These are phyloP conservation scores for Antechinus stuartii DNA, from an alignment of 2,113 vertebrate species.

Conservation along the genomic window DNA sequence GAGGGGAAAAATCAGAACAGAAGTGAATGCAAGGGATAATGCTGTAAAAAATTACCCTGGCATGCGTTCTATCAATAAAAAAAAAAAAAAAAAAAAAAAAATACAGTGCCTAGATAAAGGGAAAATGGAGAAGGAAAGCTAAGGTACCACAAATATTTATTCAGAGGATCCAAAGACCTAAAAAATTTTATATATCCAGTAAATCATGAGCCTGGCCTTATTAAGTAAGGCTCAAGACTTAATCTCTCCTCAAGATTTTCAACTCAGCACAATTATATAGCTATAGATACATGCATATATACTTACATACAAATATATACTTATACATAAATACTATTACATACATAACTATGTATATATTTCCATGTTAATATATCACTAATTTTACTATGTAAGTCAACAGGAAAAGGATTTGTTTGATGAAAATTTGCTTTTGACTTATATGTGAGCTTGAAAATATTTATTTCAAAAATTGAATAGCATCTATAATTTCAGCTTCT, in stretches of 20 bases:
- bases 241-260: neutral
- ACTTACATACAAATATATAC: neutral
- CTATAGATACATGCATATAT: neutral
- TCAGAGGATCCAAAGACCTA: neutral
- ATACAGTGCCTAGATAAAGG: neutral
- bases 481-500: constrained; percentile 5
- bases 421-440: constrained; percentile 27
- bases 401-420: constrained; percentile 25
- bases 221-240: constrained; percentile 22
- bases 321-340: neutral
- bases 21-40: too few species aligned
- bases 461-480: constrained; percentile 39
- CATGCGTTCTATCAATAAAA: too few species aligned
- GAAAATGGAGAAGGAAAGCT: neutral
- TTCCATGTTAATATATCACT: constrained; percentile 26
- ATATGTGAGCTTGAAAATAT: constrained; percentile 25
- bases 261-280: neutral
- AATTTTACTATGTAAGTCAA: neutral
- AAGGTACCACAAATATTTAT: neutral
- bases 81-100: neutral
- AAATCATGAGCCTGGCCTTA: neutral
- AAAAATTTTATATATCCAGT: neutral
- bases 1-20: too few species aligned
- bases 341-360: neutral
- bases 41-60: too few species aligned